A percentile compares a stretch with the other conserved stretches of the same genome.
Evolutionary conservation across 2,888 invertebrate genomes (phyloP).

Genomic region (Scaptomyza cyrtandrae): DNA sequence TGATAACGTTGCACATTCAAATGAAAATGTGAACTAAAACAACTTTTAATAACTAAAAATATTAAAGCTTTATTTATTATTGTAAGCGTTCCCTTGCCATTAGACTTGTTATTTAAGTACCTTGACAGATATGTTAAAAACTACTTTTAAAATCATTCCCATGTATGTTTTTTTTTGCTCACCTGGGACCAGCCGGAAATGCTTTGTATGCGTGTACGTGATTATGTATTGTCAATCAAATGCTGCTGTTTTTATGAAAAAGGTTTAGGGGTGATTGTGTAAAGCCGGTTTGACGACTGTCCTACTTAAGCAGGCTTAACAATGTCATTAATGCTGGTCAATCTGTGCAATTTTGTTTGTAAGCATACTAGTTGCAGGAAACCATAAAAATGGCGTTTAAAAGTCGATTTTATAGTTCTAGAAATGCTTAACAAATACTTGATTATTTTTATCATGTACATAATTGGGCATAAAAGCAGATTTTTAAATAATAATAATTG

Average conservation of each 20-base stretch:
- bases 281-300: background rate
- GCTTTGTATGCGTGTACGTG: background rate
- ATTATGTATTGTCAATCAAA: background rate
- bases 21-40: too few species aligned
- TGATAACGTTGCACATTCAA: too few species aligned
- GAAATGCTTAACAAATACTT: background rate
- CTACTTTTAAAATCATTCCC: background rate
- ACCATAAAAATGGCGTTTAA: background rate
- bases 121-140: background rate
- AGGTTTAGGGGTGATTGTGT: background rate
- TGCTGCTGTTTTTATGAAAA: too few species aligned
- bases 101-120: too few species aligned
- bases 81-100: too few species aligned
- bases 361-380: too few species aligned
- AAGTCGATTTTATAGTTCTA: background rate
- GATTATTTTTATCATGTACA: too few species aligned
- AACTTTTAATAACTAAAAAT: too few species aligned
- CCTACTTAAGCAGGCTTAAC: background rate
- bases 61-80: too few species aligned
- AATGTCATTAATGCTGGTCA: background rate
- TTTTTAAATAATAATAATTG: too few species aligned
- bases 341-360: background rate
- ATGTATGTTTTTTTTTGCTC: background rate
- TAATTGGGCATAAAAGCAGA: too few species aligned
- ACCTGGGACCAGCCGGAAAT: background rate